These are phyloP conservation scores for Micromys minutus DNA, from an alignment of 2,113 vertebrate species.

Conservation along the genomic window DNA sequence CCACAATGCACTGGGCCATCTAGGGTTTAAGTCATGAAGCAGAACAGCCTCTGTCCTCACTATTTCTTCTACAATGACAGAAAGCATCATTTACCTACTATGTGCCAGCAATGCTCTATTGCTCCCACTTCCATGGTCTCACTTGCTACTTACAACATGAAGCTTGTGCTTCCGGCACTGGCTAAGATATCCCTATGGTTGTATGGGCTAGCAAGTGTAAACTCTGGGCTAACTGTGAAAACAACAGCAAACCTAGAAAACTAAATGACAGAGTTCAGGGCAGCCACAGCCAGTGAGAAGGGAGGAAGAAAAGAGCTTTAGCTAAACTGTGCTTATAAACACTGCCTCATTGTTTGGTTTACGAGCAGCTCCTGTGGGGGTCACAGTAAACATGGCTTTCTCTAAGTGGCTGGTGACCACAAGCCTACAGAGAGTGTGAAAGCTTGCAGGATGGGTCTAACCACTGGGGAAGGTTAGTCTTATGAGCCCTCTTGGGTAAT, in stretches of 20 bases:
- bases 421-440: not conserved
- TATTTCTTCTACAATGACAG: not conserved
- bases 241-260: not conserved
- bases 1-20: not conserved
- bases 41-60: not conserved
- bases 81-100: not conserved
- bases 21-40: not conserved
- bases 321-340: not conserved
- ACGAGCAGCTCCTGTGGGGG: accelerated
- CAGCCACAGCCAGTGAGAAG: not conserved
- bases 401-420: not conserved
- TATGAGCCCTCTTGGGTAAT: not conserved
- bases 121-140: not conserved
- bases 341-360: not conserved
- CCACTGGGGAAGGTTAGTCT: not conserved
- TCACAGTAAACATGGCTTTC: not conserved
- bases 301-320: not conserved
- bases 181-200: not conserved
- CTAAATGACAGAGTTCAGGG: constrained; percentile 17
- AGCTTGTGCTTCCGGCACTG: not conserved
- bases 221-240: not conserved
- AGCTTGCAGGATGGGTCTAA: not conserved
- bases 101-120: not conserved
- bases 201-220: not conserved
- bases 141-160: not conserved